Conservation (phyloP, 2,113 vertebrate genomes). For the Halichoeres trimaculatus region DNA sequence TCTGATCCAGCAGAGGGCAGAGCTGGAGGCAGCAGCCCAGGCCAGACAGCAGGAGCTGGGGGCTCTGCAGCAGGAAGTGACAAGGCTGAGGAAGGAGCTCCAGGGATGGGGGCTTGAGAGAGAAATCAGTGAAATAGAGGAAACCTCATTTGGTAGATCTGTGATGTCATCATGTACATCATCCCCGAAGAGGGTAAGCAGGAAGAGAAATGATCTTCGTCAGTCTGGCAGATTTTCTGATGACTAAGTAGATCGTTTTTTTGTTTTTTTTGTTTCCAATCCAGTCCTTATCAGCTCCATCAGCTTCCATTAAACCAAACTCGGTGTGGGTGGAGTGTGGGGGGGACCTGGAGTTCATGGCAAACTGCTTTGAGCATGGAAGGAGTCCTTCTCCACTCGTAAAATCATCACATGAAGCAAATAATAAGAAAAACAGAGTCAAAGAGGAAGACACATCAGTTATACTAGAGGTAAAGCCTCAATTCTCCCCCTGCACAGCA, state of each 20-base stretch:
- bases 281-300: constrained; percentile 33
- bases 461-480: constrained; percentile 63
- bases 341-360: constrained; percentile 62
- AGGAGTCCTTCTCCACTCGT: constrained; percentile 35
- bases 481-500: background rate
- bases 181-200: constrained; percentile 43
- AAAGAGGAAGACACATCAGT: constrained; percentile 38
- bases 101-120: constrained; percentile 54
- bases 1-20: constrained; percentile 91
- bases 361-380: constrained; percentile 58
- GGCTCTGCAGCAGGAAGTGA: constrained; percentile 71
- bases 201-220: background rate
- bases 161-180: constrained; percentile 9
- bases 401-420: constrained; percentile 20
- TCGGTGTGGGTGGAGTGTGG: constrained; percentile 79
- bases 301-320: constrained; percentile 36
- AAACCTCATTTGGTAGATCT: constrained; percentile 6
- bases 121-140: constrained; percentile 27
- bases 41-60: constrained; percentile 89
- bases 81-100: constrained; percentile 81
- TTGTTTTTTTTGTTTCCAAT: constrained; percentile 40
- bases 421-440: constrained; percentile 1
- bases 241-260: background rate
- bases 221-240: background rate
- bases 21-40: constrained; percentile 89